Percentiles rank a stretch among this genome's conserved stretches.
phyloP scores from a whole-genome alignment of 1,140 invertebrate species.

The Caenorhabditis remanei region DNA sequence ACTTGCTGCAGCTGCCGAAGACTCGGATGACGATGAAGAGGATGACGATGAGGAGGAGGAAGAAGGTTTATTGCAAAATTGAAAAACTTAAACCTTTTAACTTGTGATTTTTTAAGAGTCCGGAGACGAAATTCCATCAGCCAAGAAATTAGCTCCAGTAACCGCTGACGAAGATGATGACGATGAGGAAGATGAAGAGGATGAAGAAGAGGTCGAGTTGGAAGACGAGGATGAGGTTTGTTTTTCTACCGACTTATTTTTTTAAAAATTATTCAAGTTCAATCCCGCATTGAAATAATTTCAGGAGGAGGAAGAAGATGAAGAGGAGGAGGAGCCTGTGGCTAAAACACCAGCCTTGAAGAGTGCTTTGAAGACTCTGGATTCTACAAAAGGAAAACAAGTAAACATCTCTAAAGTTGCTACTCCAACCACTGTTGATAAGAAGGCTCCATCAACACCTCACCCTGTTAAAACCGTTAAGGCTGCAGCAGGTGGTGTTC shows the following conservation, averaged over 20 bases:
- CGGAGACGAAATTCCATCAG: background rate
- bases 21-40: constrained; percentile 56
- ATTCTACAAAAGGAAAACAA: constrained; percentile 35
- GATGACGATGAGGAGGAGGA: constrained; percentile 61
- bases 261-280: background rate
- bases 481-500: constrained; percentile 14
- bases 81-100: background rate
- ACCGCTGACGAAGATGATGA: constrained; percentile 52
- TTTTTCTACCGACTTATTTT: background rate
- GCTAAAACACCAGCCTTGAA: constrained; percentile 33
- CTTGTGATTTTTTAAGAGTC: background rate
- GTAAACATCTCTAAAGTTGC: constrained; percentile 50
- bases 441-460: constrained; percentile 63
- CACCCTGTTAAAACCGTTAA: constrained; percentile 50
- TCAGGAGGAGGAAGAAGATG: constrained; percentile 51
- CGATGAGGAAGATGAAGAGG: constrained; percentile 48
- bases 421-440: constrained; percentile 59
- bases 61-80: background rate
- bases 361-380: constrained; percentile 16
- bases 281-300: background rate
- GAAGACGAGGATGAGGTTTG: constrained; percentile 53
- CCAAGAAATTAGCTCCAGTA: background rate
- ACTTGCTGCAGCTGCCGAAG: constrained; percentile 41
- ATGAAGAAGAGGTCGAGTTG: constrained; percentile 42
- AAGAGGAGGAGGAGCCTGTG: constrained; percentile 45